A percentile compares a stretch with the other conserved stretches of the same genome.
Evolutionary conservation across 1,140 invertebrate species (phyloP).

Genomic region (Araneus ventricosus): DNA sequence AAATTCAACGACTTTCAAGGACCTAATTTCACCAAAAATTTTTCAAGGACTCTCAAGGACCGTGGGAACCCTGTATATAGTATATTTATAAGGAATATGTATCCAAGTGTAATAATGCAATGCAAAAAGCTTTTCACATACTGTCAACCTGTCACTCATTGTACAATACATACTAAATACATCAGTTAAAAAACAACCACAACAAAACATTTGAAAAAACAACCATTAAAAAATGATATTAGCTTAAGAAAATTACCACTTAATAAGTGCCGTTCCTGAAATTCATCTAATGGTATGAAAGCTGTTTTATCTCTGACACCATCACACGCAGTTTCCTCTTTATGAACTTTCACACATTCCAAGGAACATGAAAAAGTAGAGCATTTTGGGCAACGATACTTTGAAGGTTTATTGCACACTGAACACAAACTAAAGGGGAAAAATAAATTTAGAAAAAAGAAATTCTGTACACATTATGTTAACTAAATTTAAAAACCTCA

Average conservation of each 20-base stretch:
- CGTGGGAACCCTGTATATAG: too few species aligned
- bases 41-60: too few species aligned
- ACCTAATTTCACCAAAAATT: too few species aligned
- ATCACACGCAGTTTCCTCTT: conserved; percentile 88
- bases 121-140: not conserved
- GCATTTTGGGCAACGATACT: conserved; percentile 93
- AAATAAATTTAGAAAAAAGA: not conserved
- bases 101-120: not conserved
- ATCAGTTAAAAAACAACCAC: not conserved
- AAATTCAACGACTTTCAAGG: too few species aligned
- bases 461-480: too few species aligned
- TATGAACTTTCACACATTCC: conserved; percentile 90
- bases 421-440: conserved; percentile 35
- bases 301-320: conserved; percentile 90
- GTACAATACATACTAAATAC: too few species aligned
- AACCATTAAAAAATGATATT: not conserved
- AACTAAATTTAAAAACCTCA: too few species aligned
- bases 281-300: conserved; percentile 78
- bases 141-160: too few species aligned
- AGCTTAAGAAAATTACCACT: conserved; percentile 77
- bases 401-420: conserved; percentile 79
- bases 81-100: too few species aligned
- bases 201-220: not conserved
- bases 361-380: conserved; percentile 91
- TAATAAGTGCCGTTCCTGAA: conserved; percentile 78